phyloP scores from a whole-genome alignment of 2,888 invertebrate species.

The Phyllotreta cruciferae region DNA sequence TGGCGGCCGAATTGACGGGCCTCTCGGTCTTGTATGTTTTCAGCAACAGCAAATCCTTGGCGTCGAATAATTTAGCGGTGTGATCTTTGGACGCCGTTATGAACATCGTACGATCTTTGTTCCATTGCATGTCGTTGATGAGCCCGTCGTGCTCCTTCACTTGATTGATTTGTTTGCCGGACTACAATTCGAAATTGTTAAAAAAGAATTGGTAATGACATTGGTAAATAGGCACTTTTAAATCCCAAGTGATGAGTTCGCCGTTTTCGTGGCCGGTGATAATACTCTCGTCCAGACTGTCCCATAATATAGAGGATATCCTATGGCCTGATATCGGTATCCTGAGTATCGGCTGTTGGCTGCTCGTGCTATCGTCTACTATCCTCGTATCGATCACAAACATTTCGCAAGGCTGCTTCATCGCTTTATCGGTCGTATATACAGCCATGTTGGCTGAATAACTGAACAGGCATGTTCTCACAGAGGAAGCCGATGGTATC shows the following conservation, averaged over 20 bases:
- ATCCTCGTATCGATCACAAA: constrained; percentile 84
- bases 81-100: constrained; percentile 97
- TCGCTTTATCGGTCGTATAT: constrained; percentile 91
- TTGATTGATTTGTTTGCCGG: constrained; percentile 80
- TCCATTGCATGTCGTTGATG: constrained; percentile 97
- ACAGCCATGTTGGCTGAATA: constrained; percentile 92
- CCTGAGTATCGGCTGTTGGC: constrained; percentile 76
- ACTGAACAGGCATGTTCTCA: constrained; percentile 90
- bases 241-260: constrained; percentile 91
- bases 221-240: constrained; percentile 71
- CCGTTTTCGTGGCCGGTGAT: constrained; percentile 96
- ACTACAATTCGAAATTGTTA: constrained; percentile 60
- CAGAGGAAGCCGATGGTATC: constrained; percentile 83
- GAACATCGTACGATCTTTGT: constrained; percentile 92
- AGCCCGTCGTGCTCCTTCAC: constrained; percentile 83
- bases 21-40: constrained; percentile 98
- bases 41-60: constrained; percentile 81
- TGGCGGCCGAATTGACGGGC: constrained; percentile 97
- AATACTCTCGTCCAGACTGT: constrained; percentile 87
- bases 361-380: constrained; percentile 73
- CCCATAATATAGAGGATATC: constrained; percentile 94
- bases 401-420: constrained; percentile 90
- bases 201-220: not conserved
- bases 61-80: constrained; percentile 94
- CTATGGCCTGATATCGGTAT: constrained; percentile 83